phyloP scores from a whole-genome alignment of 2,113 vertebrate species.

The Hydrochoerus hydrochaeris region DNA sequence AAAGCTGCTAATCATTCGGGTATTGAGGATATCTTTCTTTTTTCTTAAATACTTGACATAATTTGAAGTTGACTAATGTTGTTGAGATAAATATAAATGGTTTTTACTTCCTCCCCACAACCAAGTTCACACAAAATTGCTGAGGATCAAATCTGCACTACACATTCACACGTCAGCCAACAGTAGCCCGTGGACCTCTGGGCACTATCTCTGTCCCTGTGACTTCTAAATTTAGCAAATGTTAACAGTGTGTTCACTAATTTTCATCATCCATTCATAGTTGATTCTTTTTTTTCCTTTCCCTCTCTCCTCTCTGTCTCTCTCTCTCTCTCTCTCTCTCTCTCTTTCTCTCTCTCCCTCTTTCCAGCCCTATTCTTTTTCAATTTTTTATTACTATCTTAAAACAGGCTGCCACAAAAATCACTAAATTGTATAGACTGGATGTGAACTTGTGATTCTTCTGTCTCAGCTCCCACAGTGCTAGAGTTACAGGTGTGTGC shows the following conservation, averaged over 20 bases:
- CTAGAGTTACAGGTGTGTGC: background rate
- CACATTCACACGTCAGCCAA: background rate
- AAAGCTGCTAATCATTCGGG: background rate
- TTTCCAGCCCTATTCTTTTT: background rate
- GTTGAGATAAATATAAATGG: background rate
- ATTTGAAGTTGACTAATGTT: background rate
- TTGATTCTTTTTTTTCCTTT: background rate
- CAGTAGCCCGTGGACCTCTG: background rate
- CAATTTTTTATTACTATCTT: background rate
- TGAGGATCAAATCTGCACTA: background rate
- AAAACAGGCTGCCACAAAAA: background rate
- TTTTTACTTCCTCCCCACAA: background rate
- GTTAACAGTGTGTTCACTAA: background rate
- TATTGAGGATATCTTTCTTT: background rate
- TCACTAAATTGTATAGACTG: background rate
- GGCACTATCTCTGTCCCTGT: background rate
- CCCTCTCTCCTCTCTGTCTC: no score
- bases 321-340: background rate
- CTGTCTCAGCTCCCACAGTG: background rate
- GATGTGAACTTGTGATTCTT: background rate
- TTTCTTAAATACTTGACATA: background rate
- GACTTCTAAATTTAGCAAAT: background rate
- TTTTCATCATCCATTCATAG: background rate
- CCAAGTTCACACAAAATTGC: background rate
- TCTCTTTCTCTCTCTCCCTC: no score